A percentile compares a stretch with the other conserved stretches of the same genome.
Evolutionary conservation across 1,140 invertebrate genomes (phyloP).

Genomic region (Rhagoletis pomonella): DNA sequence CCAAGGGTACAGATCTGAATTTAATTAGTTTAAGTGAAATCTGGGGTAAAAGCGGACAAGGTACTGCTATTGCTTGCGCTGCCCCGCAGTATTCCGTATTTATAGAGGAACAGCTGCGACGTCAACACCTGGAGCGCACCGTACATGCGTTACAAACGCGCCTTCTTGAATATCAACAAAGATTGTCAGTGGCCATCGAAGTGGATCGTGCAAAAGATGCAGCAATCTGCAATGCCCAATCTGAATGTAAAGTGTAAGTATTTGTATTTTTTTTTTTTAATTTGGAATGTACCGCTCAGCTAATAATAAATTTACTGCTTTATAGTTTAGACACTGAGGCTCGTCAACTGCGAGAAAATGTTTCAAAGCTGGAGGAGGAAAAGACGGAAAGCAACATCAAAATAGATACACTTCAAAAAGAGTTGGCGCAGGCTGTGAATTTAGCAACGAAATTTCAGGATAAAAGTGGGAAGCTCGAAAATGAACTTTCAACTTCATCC

Average conservation of each 20-base stretch:
- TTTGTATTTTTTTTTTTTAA: constrained; percentile 64
- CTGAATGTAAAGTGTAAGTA: constrained; percentile 72
- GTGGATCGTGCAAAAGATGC: constrained; percentile 85
- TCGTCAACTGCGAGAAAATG: constrained; percentile 62
- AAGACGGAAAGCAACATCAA: constrained; percentile 61
- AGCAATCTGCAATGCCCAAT: constrained; percentile 79
- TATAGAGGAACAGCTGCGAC: constrained; percentile 83
- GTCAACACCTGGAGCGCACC: constrained; percentile 84
- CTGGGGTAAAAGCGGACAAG: constrained; percentile 75
- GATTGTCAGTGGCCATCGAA: constrained; percentile 84
- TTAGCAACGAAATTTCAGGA: constrained; percentile 70
- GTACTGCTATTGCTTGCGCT: constrained; percentile 60
- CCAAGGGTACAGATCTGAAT: constrained; percentile 57
- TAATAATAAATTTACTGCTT: not conserved
- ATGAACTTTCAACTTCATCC: constrained; percentile 58
- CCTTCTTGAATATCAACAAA: constrained; percentile 84
- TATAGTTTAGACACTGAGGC: constrained; percentile 63
- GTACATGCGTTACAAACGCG: constrained; percentile 84
- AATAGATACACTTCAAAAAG: constrained; percentile 65
- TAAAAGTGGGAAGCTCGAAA: constrained; percentile 68
- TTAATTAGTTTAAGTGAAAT: constrained; percentile 76
- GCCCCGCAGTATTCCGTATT: constrained; percentile 66
- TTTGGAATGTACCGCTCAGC: too few species aligned
- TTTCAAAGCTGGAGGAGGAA: constrained; percentile 65
- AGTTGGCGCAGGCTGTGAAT: constrained; percentile 67